A percentile compares a stretch with the other conserved stretches of the same genome.
Conservation (phyloP, 2,888 invertebrate genomes). For the Drosophila longiperda region DNA sequence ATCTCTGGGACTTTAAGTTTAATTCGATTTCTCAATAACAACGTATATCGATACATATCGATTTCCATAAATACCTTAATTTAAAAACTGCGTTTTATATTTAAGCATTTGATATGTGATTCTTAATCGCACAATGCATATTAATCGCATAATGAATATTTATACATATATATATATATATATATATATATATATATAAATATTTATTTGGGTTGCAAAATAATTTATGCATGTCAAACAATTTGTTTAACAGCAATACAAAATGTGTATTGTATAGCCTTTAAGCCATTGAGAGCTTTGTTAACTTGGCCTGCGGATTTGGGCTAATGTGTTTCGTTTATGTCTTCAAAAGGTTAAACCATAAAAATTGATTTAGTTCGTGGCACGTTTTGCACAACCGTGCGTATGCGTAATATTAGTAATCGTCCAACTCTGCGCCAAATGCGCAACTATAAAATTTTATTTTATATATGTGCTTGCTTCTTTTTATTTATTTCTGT, state of each 20-base stretch:
- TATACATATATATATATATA: background rate
- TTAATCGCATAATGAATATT: background rate
- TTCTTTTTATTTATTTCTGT: constrained; percentile 8
- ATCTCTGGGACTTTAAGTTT: background rate
- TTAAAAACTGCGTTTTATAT: constrained; percentile 2
- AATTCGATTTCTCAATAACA: background rate
- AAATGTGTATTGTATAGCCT: background rate
- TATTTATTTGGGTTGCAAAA: background rate
- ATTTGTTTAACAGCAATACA: constrained; percentile 18
- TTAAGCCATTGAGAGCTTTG: constrained; percentile 10
- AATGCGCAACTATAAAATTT: constrained; percentile 68
- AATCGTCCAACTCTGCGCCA: constrained; percentile 14
- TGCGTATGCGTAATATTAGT: constrained; percentile 71
- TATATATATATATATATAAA: background rate
- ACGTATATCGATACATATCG: background rate
- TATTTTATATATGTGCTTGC: constrained; percentile 38
- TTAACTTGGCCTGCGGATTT: constrained; percentile 1
- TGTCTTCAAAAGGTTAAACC: constrained; percentile 32
- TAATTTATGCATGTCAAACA: constrained; percentile 34
- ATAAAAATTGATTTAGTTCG: constrained; percentile 73
- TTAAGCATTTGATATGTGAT: constrained; percentile 27
- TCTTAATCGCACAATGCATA: constrained; percentile 13
- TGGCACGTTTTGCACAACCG: constrained; percentile 38
- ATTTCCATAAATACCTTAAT: background rate
- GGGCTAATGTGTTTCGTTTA: constrained; percentile 17